phyloP scores from a whole-genome alignment of 2,888 invertebrate genomes.

The Falcaria lacertinaria region DNA sequence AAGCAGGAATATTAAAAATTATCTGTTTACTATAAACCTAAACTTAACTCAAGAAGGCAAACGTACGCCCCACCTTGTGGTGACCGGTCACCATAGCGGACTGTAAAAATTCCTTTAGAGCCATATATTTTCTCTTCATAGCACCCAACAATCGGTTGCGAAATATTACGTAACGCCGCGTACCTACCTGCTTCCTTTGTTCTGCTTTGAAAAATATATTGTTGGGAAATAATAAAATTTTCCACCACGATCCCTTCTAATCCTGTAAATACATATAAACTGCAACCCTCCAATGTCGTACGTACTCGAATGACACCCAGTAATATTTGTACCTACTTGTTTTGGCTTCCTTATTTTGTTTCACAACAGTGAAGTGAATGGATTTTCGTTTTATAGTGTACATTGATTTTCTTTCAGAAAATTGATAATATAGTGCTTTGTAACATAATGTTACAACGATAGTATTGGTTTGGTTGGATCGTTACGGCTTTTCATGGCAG shows the following conservation, averaged over 20 bases:
- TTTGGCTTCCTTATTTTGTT: constrained; percentile 5
- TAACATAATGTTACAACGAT: too few relatives aligned
- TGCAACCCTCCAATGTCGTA: constrained; percentile 10
- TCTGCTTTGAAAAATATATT: not conserved
- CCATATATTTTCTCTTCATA: too few relatives aligned
- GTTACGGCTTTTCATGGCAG: constrained; percentile 22
- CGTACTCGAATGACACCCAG: constrained; percentile 12
- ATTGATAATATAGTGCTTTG: not conserved
- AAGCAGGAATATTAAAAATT: too few relatives aligned
- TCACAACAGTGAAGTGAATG: not conserved
- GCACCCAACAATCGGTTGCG: not conserved
- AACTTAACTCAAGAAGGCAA: too few relatives aligned
- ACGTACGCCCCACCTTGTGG: too few relatives aligned
- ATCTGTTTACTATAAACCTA: too few relatives aligned
- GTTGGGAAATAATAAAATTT: not conserved
- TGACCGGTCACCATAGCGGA: too few relatives aligned
- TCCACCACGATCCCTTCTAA: not conserved
- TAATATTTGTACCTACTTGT: constrained; percentile 2
- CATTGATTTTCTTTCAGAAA: not conserved
- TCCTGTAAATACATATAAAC: constrained; percentile 4
- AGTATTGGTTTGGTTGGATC: constrained; percentile 8
- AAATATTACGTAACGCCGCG: not conserved
- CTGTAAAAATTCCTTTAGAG: too few relatives aligned
- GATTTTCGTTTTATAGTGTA: too few relatives aligned
- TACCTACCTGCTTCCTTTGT: not conserved